Evolutionary conservation across 1,140 invertebrate genomes (phyloP).

Genomic region (Leguminivora glycinivorella): DNA sequence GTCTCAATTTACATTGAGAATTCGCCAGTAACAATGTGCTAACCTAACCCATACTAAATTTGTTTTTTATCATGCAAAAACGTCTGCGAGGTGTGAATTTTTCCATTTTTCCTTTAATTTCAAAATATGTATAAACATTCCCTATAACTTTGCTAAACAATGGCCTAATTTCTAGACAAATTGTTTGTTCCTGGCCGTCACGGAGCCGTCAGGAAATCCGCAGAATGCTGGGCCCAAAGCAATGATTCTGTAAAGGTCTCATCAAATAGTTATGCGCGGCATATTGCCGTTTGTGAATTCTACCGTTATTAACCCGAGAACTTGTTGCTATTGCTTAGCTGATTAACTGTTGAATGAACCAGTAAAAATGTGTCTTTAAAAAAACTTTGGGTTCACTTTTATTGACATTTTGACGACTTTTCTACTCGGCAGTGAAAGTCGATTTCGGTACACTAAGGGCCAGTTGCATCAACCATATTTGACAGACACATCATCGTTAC

Average conservation of each 20-base stretch:
- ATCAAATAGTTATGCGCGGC: constrained; percentile 56
- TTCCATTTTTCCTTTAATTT: too few relatives aligned
- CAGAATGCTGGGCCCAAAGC: neutral
- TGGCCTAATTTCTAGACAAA: neutral
- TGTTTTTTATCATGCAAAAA: too few relatives aligned
- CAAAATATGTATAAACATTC: too few relatives aligned
- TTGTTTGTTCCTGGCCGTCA: neutral
- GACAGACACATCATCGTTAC: too few relatives aligned
- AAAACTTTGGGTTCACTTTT: neutral
- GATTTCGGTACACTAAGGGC: too few relatives aligned
- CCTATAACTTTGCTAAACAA: neutral
- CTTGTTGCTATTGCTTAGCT: neutral
- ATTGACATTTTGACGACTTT: too few relatives aligned
- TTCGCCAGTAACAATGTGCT: too few relatives aligned
- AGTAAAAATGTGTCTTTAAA: neutral
- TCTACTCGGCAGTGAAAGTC: too few relatives aligned
- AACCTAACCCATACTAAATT: too few relatives aligned
- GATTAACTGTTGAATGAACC: neutral
- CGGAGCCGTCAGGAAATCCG: neutral
- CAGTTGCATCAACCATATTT: too few relatives aligned
- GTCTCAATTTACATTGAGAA: too few relatives aligned
- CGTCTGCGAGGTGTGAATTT: too few relatives aligned
- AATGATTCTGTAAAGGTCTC: constrained; percentile 35
- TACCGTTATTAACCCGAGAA: constrained; percentile 60
- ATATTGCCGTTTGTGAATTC: constrained; percentile 59